These are phyloP conservation scores for Drosophila nr. perissopoda DNA, from an alignment of 2,888 invertebrate species.

Conservation along the genomic window DNA sequence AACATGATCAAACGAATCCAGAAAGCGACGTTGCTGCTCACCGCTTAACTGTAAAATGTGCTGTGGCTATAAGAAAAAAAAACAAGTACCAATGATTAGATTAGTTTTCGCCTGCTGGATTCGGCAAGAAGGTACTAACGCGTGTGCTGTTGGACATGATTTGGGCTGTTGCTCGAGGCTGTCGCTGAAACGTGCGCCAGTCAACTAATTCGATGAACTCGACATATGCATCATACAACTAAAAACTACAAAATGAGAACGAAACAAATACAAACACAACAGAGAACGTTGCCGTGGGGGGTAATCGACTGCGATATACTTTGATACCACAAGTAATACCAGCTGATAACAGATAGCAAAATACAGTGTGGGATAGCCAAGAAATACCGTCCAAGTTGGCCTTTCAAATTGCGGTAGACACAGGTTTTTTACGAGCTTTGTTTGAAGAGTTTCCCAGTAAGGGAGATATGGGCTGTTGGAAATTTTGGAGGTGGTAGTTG, in stretches of 20 bases:
- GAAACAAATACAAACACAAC: not conserved
- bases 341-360: too few relatives aligned
- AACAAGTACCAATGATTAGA: not conserved
- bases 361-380: too few relatives aligned
- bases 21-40: constrained; percentile 81
- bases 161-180: constrained; percentile 11
- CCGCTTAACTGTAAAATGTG: constrained; percentile 75
- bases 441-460: too few relatives aligned
- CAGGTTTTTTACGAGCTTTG: too few relatives aligned
- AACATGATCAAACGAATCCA: constrained; percentile 86
- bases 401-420: too few relatives aligned
- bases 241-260: constrained; percentile 16
- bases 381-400: too few relatives aligned
- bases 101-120: not conserved
- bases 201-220: constrained; percentile 42
- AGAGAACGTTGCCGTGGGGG: not conserved
- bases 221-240: constrained; percentile 19
- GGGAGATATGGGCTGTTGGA: too few relatives aligned
- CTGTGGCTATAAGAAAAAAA: constrained; percentile 7
- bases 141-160: constrained; percentile 22
- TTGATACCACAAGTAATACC: too few relatives aligned
- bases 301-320: too few relatives aligned
- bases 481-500: too few relatives aligned
- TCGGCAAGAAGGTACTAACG: constrained; percentile 12
- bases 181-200: constrained; percentile 23